Percentiles rank a stretch among this genome's conserved stretches.
Evolutionary conservation across 2,797 vertebrate genomes (phyloP).

Genomic region (Hozukius guyotensis): DNA sequence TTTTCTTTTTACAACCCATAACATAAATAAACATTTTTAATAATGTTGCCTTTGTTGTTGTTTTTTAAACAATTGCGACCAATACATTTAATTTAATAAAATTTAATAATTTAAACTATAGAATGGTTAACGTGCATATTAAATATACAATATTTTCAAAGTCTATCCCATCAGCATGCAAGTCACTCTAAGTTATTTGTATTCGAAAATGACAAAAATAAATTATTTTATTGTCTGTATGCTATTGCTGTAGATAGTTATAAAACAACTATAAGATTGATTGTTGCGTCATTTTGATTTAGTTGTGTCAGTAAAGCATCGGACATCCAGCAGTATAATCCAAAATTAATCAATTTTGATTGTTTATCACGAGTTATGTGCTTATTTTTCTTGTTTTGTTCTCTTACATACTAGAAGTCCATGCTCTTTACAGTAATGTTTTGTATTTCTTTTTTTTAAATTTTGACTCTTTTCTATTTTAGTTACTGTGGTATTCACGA

Average conservation of each 20-base stretch:
- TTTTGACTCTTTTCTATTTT: not conserved
- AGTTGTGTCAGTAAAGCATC: not conserved
- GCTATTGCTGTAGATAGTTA: not conserved
- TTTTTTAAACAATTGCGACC: not conserved
- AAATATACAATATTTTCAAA: not conserved
- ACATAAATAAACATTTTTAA: not conserved
- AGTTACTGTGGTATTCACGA: conserved; percentile 98
- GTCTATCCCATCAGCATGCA: not conserved
- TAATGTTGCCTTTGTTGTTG: not conserved
- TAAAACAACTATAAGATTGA: not conserved
- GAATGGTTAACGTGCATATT: not conserved
- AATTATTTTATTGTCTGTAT: not conserved
- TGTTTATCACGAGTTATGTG: not conserved
- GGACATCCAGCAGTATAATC: not conserved
- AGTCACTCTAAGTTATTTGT: not conserved
- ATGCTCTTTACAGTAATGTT: not conserved
- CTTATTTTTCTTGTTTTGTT: not conserved
- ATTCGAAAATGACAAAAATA: not conserved
- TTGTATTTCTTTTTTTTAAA: not conserved
- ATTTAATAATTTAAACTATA: no score
- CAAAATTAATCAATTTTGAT: not conserved
- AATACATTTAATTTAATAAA: no score
- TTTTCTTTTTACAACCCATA: not conserved
- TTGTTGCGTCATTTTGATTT: not conserved
- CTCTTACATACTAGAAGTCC: not conserved